Conservation (phyloP, 2,888 invertebrate species). For the Napeogenes sylphis region DNA sequence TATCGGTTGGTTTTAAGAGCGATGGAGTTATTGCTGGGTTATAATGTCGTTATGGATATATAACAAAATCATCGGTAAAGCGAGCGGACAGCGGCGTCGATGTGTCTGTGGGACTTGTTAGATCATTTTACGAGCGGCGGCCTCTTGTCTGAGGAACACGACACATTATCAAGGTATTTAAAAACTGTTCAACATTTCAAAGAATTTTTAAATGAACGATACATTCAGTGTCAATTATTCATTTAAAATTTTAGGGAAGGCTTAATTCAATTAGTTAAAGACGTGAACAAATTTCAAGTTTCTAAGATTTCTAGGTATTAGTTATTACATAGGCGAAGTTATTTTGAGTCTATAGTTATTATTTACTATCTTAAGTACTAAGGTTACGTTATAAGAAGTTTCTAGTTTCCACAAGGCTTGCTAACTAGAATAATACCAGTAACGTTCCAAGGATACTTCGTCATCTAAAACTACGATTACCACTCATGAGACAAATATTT, state of each 20-base stretch:
- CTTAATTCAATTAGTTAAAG: too few species aligned
- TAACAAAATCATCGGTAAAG: conserved; percentile 54
- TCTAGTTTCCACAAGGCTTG: conserved; percentile 16
- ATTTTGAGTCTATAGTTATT: not conserved
- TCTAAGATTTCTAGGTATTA: too few species aligned
- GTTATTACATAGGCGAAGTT: too few species aligned
- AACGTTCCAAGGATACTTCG: conserved; percentile 28
- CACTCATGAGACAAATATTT: conserved; percentile 31
- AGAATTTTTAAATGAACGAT: too few species aligned
- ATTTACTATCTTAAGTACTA: not conserved
- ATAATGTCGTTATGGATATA: conserved; percentile 43
- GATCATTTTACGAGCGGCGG: conserved; percentile 59
- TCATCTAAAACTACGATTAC: conserved; percentile 20
- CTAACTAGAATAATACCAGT: conserved; percentile 22
- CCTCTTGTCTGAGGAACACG: conserved; percentile 48
- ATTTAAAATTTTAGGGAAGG: too few species aligned
- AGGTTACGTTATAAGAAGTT: not conserved
- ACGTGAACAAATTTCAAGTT: too few species aligned
- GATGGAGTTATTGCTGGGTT: conserved; percentile 23
- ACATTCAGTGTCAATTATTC: too few species aligned
- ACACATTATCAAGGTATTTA: conserved; percentile 20
- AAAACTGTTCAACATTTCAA: conserved; percentile 2
- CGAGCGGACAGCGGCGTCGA: conserved; percentile 67
- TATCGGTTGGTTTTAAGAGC: conserved; percentile 35
- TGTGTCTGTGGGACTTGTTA: conserved; percentile 73